These are phyloP conservation scores for Furnarius figulus DNA, from an alignment of 2,113 vertebrate species.

Conservation along the genomic window DNA sequence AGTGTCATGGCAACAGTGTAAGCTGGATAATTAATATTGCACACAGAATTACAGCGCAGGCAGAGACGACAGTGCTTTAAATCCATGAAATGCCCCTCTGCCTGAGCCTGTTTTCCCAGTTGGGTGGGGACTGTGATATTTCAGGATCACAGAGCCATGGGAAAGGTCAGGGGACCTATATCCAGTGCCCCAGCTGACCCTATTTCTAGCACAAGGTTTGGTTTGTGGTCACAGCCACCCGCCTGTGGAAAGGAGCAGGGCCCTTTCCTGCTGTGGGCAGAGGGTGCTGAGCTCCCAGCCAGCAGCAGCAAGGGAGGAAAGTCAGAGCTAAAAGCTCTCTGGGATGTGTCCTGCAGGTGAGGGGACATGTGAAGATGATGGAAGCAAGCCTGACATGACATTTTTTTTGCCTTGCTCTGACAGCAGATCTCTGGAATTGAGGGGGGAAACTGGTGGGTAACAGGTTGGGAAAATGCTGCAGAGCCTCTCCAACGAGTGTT, in stretches of 20 bases:
- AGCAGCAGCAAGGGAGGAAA: neutral
- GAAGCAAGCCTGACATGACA: accelerated
- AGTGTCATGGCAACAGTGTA: conserved; percentile 41
- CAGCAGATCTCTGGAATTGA: neutral
- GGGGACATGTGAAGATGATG: neutral
- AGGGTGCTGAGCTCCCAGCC: neutral
- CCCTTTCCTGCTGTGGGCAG: neutral
- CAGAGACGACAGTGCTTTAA: neutral
- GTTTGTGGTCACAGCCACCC: accelerated
- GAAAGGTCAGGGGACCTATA: conserved; percentile 15
- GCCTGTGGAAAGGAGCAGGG: neutral
- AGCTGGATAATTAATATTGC: conserved; percentile 48
- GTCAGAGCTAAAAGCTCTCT: neutral
- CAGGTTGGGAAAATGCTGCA: neutral
- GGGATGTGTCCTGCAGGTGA: neutral
- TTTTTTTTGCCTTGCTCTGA: neutral
- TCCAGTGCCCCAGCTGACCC: neutral
- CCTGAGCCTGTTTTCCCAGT: neutral
- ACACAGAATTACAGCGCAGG: neutral
- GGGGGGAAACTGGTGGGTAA: accelerated
- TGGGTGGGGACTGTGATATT: neutral
- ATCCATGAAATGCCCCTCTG: neutral
- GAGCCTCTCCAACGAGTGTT: neutral
- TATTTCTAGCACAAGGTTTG: neutral
- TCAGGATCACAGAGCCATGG: neutral